A percentile compares a stretch with the other conserved stretches of the same genome.
Conservation (phyloP, 1,140 invertebrate genomes). For the Propsilocerus akamusi region DNA sequence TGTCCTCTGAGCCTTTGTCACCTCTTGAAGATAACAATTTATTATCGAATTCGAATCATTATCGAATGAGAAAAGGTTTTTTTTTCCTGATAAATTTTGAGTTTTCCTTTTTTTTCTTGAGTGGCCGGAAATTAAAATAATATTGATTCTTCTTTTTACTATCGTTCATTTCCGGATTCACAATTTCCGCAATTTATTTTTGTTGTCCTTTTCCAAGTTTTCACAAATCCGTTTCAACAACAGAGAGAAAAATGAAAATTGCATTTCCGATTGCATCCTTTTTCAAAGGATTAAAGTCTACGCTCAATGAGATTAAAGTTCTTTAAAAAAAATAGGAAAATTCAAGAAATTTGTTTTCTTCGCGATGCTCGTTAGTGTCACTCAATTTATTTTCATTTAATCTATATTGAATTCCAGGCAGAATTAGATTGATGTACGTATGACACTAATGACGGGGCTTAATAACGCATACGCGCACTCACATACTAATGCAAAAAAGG, state of each 20-base stretch:
- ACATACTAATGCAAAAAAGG: not conserved
- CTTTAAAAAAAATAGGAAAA: not conserved
- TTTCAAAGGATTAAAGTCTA: not conserved
- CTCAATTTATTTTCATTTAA: not conserved
- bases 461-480: no score
- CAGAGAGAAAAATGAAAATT: not conserved
- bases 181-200: not conserved
- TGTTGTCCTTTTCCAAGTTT: not conserved
- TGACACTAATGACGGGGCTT: no score
- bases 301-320: not conserved
- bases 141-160: conserved; percentile 3
- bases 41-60: no score
- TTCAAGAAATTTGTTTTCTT: no score
- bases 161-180: not conserved
- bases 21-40: no score
- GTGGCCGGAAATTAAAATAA: conserved; percentile 4
- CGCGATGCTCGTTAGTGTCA: not conserved
- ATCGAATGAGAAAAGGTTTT: no score
- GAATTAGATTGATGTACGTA: no score
- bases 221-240: not conserved
- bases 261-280: not conserved
- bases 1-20: no score
- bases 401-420: no score
- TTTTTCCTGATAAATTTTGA: no score
- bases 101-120: no score